Conservation (phyloP, 2,797 vertebrate species). For the Eospalax fontanierii region DNA sequence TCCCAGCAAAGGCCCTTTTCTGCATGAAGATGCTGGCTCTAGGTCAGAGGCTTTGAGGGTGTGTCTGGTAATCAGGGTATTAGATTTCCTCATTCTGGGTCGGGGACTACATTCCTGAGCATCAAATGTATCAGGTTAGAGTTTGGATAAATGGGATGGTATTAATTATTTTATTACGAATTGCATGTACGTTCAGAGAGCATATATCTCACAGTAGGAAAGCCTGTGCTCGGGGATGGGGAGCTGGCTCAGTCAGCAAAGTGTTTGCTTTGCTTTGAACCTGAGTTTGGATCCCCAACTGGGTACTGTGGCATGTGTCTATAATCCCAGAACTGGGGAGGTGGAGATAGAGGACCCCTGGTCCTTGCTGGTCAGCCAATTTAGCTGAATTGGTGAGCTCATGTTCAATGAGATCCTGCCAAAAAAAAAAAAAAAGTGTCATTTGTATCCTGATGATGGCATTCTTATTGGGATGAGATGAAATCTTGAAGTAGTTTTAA, state of each 20-base stretch:
- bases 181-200: slow-evolving; percentile 1
- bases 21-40: not conserved
- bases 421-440: not conserved
- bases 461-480: not conserved
- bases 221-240: not conserved
- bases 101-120: not conserved
- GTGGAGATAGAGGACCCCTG: not conserved
- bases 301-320: not conserved
- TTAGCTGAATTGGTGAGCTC: not conserved
- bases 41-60: not conserved
- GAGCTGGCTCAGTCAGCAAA: not conserved
- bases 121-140: not conserved
- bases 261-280: not conserved
- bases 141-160: not conserved
- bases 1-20: not conserved
- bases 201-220: not conserved
- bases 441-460: not conserved
- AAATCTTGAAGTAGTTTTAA: not conserved
- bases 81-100: not conserved
- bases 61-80: not conserved
- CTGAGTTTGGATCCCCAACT: not conserved
- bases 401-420: not conserved
- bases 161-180: slow-evolving; percentile 10
- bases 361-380: not conserved
- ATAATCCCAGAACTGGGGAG: not conserved